phyloP scores from a whole-genome alignment of 2,888 invertebrate genomes.

The Sinohyriopsis cumingii region DNA sequence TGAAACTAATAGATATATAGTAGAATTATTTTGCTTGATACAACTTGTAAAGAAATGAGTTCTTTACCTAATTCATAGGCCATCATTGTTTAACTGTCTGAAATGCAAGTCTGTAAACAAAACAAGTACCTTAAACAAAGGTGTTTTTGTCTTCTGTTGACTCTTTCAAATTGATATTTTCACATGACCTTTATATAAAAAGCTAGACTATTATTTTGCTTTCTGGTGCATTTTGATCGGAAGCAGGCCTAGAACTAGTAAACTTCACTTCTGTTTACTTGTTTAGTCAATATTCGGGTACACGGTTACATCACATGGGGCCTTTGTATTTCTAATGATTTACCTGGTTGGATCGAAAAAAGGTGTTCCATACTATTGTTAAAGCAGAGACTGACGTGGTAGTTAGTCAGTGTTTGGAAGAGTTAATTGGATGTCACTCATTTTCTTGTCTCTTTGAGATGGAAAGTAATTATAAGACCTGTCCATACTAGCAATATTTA shows the following conservation, averaged over 20 bases:
- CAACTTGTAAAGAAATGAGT: too few species aligned
- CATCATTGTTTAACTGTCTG: too few species aligned
- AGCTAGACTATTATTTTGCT: not conserved
- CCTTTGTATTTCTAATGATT: conserved; percentile 6
- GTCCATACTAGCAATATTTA: not conserved
- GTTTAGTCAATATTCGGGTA: conserved; percentile 46
- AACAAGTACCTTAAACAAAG: too few species aligned
- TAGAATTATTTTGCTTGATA: too few species aligned
- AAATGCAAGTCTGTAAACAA: too few species aligned
- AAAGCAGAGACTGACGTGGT: conserved; percentile 13
- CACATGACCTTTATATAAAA: too few species aligned
- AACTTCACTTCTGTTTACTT: conserved; percentile 47
- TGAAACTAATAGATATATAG: too few species aligned
- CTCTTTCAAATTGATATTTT: too few species aligned
- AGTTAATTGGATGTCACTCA: conserved; percentile 18
- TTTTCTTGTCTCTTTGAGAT: conserved; percentile 11
- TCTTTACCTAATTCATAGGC: too few species aligned
- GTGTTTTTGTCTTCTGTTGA: too few species aligned
- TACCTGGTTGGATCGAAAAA: too few species aligned
- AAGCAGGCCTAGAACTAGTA: conserved; percentile 43
- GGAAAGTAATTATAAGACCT: conserved; percentile 21
- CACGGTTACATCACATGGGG: conserved; percentile 48
- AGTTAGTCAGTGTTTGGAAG: conserved; percentile 4
- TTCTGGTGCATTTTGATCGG: conserved; percentile 14
- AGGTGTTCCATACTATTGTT: conserved; percentile 2